Evolutionary conservation across 1,140 invertebrate genomes (phyloP).

Genomic region (Cydia pomonella): DNA sequence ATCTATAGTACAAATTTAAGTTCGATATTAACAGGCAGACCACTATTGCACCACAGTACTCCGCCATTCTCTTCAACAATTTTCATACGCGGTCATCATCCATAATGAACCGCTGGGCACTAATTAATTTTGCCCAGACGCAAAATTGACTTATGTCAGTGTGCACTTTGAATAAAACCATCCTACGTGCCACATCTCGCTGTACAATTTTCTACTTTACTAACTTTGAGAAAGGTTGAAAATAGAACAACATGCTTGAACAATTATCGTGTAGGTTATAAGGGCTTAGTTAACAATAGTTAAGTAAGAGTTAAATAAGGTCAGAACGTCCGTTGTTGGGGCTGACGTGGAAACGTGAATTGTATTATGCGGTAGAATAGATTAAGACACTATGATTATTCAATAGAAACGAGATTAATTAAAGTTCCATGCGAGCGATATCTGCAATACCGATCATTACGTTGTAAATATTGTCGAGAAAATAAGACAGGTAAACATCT

Average conservation of each 20-base stretch:
- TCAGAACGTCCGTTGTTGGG: slow-evolving; percentile 53
- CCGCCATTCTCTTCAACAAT: background rate
- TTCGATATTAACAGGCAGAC: background rate
- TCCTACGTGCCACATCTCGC: background rate
- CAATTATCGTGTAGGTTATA: slow-evolving; percentile 32
- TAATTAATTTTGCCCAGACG: slow-evolving; percentile 61
- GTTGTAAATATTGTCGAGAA: too few species aligned
- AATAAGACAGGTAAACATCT: too few species aligned
- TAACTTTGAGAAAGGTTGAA: slow-evolving; percentile 34
- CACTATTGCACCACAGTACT: background rate
- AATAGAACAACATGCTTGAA: slow-evolving; percentile 4
- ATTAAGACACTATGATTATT: slow-evolving; percentile 11
- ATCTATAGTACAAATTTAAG: background rate
- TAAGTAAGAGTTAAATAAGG: slow-evolving; percentile 60
- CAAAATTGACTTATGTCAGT: slow-evolving; percentile 57
- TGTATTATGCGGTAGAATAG: background rate
- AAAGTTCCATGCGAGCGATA: background rate
- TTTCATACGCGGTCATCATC: slow-evolving; percentile 30
- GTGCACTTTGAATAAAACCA: slow-evolving; percentile 14
- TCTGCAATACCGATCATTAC: background rate
- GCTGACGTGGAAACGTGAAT: background rate
- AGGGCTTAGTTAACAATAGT: slow-evolving; percentile 47
- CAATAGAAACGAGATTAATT: background rate
- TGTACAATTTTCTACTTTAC: slow-evolving; percentile 35
- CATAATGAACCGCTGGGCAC: slow-evolving; percentile 54